Base-by-base conservation (phyloP, 2,797 vertebrate species). In the Dendrocincla tyrannina region DNA sequence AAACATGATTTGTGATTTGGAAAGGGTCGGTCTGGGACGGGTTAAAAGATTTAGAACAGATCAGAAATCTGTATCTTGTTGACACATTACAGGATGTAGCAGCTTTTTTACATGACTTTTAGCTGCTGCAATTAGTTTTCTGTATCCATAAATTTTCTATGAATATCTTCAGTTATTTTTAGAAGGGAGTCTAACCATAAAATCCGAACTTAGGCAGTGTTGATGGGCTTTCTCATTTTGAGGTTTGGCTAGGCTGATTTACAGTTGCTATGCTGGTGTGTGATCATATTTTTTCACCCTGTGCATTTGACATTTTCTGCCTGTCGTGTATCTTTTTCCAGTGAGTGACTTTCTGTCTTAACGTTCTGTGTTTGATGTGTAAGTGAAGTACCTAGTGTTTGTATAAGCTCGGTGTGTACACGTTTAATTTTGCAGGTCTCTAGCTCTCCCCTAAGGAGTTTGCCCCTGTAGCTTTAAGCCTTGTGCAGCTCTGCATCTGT, bases 261-360 rank as follows among this genome's bases (percentile, higher is more conserved):
- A 39, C 47, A 50, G 59, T 90, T 83, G 46, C 75, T 82, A 0
- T 77, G 22, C 6, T 79, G 44, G 13, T 75, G 73, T 86, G 24
- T 62, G 46, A 0, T 42, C 0, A 0, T 63, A 49, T 0, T 2
- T 7, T 84, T 85, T 75, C 74, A 30, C 60, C 13, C 52, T 37
- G 7, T 76, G 88, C 76, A 32, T 93, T 47, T 80, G 52, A 70
- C 1, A 0, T 56, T 75, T 77, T n/a, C n/a, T 80, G 67, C 42
- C 46, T 72, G 5, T 58, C 86, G 49, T 66, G 7, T 66, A 32
- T 89, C 58, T 88, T 85, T 42, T 49, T 83, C 35, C 47, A 82
- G 1, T 72, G n/a, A 37, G 28, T 18, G 55, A 3, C 37, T 83
- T 30, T 62, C 24, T 81, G 46, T 13, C 50, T 78, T 35, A 75